Evolutionary conservation across 2,113 vertebrate species (phyloP).

Genomic region (Falcunculus frontatus): DNA sequence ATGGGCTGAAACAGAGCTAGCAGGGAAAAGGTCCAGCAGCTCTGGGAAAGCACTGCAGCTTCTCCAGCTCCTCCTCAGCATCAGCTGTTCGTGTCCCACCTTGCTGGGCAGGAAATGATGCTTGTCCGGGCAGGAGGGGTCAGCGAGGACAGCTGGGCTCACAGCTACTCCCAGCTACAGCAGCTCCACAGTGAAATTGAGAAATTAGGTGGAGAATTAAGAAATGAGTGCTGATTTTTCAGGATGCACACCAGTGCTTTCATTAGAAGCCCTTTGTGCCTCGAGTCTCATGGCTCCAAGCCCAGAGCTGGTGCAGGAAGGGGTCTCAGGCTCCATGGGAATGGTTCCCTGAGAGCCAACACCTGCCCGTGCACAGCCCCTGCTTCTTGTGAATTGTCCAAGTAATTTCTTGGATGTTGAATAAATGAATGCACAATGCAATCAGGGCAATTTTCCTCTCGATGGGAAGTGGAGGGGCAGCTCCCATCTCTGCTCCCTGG

Average conservation of each 20-base stretch:
- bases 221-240: neutral
- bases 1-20: neutral
- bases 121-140: neutral
- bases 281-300: fast-evolving
- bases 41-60: neutral
- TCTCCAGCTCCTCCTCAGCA: neutral
- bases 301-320: neutral
- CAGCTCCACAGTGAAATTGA: neutral
- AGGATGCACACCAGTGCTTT: neutral
- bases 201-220: neutral
- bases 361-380: fast-evolving
- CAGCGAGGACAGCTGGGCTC: neutral
- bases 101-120: neutral
- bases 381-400: neutral
- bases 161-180: neutral
- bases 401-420: neutral
- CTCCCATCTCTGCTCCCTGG: neutral
- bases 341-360: fast-evolving
- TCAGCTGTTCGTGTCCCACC: neutral
- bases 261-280: neutral
- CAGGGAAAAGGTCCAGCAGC: neutral
- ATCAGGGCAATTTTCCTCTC: neutral
- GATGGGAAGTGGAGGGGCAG: neutral
- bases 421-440: neutral
- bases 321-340: fast-evolving